Evolutionary conservation across 2,113 vertebrate species (phyloP).

Genomic region (Tyrannus savana): DNA sequence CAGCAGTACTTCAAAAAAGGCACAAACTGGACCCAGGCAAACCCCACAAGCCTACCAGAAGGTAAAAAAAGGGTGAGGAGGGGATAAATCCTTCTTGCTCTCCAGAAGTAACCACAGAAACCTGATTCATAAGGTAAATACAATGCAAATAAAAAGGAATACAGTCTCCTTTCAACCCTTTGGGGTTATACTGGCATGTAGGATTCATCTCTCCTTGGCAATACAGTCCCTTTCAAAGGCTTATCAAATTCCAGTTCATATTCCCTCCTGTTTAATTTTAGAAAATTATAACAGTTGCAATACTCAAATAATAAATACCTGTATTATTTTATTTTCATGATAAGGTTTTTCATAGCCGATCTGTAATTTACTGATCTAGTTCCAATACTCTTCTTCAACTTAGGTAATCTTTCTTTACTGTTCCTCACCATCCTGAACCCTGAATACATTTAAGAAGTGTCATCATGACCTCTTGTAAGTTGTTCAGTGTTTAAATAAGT

Average conservation of each 20-base stretch:
- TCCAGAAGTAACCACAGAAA: neutral
- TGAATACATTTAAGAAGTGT: neutral
- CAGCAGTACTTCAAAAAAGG: neutral
- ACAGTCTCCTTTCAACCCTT: neutral
- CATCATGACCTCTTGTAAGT: neutral
- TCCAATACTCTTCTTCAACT: neutral
- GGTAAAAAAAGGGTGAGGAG: neutral
- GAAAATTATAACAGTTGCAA: neutral
- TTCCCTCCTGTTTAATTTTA: neutral
- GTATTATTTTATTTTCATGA: neutral
- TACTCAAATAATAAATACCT: neutral
- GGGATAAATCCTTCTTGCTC: neutral
- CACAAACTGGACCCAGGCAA: neutral
- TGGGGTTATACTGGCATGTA: neutral
- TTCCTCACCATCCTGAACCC: neutral
- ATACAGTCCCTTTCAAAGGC: neutral
- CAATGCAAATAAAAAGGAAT: neutral
- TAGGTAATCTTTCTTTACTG: neutral
- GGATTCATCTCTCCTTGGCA: neutral
- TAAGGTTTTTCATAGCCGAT: neutral
- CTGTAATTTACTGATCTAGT: neutral
- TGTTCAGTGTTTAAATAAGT: neutral
- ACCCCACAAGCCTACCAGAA: neutral
- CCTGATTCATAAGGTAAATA: neutral
- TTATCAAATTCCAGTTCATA: neutral